A percentile compares a stretch with the other conserved stretches of the same genome.
Evolutionary conservation across 2,113 vertebrate genomes (phyloP).

Genomic region (Hypomesus transpacificus): DNA sequence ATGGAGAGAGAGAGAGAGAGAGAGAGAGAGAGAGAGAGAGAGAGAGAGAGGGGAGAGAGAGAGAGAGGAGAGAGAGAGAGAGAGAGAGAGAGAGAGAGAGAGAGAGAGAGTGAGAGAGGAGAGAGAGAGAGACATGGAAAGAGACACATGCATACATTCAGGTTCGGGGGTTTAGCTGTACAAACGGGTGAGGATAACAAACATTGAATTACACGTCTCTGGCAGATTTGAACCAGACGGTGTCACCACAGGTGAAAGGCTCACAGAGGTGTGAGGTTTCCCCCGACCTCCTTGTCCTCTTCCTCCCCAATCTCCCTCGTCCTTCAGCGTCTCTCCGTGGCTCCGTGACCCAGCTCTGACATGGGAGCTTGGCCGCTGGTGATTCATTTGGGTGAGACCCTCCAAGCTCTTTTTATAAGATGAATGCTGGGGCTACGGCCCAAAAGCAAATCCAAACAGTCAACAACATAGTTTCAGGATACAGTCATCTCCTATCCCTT

Average conservation of each 20-base stretch:
- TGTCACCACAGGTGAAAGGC: no score
- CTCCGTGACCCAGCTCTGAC: constrained; percentile 33
- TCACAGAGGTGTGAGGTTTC: no score
- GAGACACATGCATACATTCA: no score
- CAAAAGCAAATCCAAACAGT: constrained; percentile 31
- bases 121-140: no score
- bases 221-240: no score
- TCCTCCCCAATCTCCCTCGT: neutral
- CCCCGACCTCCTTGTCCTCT: neutral
- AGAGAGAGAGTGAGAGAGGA: neutral
- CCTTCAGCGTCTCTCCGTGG: neutral
- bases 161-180: no score
- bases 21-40: neutral
- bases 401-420: constrained; percentile 36
- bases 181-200: no score
- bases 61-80: constrained; percentile 2
- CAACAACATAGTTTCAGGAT: constrained; percentile 49
- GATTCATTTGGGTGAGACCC: constrained; percentile 60
- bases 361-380: constrained; percentile 28
- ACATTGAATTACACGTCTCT: no score
- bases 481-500: constrained; percentile 25
- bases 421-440: constrained; percentile 31
- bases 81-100: neutral
- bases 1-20: neutral
- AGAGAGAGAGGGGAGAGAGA: neutral